Conservation (phyloP, 2,113 vertebrate genomes). For the Anseranas semipalmata region DNA sequence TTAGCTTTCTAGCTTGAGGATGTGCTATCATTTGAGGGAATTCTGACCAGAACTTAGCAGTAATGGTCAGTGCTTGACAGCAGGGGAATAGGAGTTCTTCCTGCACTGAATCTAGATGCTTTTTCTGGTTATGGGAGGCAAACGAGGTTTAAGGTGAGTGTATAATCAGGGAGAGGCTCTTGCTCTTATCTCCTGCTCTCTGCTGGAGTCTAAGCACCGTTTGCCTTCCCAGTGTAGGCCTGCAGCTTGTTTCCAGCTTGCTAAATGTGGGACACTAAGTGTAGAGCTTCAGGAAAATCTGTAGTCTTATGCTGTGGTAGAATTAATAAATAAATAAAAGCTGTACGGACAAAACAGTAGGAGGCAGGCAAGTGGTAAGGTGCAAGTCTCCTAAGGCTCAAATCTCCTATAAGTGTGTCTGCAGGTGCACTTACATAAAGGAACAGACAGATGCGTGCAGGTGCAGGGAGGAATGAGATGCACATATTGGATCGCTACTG, state of each 20-base stretch:
- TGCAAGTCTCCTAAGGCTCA: not conserved
- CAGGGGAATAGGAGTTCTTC: not conserved
- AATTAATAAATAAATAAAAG: not conserved
- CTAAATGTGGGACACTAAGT: not conserved
- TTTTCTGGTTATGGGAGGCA: not conserved
- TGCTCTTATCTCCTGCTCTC: not conserved
- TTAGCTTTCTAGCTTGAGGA: not conserved
- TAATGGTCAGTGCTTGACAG: not conserved
- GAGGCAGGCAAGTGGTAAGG: not conserved
- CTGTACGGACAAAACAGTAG: not conserved
- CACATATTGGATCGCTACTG: not conserved
- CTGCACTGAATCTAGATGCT: not conserved
- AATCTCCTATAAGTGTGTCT: not conserved
- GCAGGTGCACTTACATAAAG: not conserved
- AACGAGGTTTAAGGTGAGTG: not conserved
- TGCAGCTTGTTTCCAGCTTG: not conserved
- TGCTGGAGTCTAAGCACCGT: not conserved
- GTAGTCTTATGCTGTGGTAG: not conserved
- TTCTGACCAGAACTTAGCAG: not conserved
- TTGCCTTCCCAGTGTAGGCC: not conserved
- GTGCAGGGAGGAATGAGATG: not conserved
- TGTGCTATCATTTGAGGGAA: not conserved
- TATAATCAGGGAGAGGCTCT: not conserved
- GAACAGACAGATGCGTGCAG: not conserved
- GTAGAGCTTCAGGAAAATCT: not conserved